Conservation (phyloP, 2,888 invertebrate genomes). For the Leptopilina syphax region DNA sequence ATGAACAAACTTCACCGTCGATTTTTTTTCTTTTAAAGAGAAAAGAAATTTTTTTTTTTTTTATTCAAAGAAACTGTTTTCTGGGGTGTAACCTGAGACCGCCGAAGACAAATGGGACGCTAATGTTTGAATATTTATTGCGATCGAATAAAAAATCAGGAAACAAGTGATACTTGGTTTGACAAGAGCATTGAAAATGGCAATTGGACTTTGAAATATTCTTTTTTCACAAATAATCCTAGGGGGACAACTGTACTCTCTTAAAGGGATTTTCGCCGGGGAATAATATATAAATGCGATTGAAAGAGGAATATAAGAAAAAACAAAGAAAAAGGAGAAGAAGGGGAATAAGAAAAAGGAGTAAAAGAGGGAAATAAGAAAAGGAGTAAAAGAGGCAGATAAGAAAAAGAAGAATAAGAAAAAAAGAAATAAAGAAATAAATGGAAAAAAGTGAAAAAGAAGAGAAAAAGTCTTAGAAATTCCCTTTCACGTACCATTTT, state of each 20-base stretch:
- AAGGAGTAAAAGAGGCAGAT: neutral
- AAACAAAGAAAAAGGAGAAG: neutral
- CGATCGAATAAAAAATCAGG: conserved; percentile 1
- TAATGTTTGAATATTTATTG: conserved; percentile 21
- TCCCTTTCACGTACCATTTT: conserved; percentile 27
- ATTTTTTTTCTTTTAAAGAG: too few species aligned
- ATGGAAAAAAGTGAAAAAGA: neutral
- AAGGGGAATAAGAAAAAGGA: neutral
- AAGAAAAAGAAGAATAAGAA: too few species aligned
- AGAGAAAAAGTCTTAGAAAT: conserved; percentile 20
- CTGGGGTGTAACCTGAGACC: too few species aligned
- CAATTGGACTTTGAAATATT: conserved; percentile 6
- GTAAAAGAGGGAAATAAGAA: neutral
- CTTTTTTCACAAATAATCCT: conserved; percentile 24
- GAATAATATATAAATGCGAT: neutral
- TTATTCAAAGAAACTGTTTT: too few species aligned
- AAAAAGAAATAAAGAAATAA: neutral
- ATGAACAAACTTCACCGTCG: too few species aligned
- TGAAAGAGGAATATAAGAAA: neutral
- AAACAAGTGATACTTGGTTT: conserved; percentile 26
- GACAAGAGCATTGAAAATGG: conserved; percentile 15
- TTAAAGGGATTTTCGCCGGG: neutral
- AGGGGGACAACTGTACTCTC: neutral
- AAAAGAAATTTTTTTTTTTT: neutral
- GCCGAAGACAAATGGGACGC: conserved; percentile 8